Percentiles rank a stretch among this genome's conserved stretches.
phyloP scores from a whole-genome alignment of 1,140 invertebrate genomes.

The Tribolium castaneum region DNA sequence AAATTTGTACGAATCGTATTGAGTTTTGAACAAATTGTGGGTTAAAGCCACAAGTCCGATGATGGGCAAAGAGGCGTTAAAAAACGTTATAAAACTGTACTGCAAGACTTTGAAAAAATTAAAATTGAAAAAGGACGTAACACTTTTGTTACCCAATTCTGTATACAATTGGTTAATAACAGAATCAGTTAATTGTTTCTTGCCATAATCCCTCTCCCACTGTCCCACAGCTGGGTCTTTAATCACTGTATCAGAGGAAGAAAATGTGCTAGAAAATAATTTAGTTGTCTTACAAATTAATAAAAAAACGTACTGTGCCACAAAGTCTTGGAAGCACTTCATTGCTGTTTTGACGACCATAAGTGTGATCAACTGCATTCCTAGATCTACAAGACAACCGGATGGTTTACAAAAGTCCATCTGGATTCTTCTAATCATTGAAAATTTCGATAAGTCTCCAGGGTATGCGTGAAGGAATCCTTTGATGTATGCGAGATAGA shows the following conservation, averaged over 20 bases:
- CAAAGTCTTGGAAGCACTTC: no score
- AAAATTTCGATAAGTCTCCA: not conserved
- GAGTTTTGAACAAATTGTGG: slow-evolving; percentile 66
- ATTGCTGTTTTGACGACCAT: not conserved
- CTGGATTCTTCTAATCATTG: not conserved
- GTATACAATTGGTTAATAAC: slow-evolving; percentile 41
- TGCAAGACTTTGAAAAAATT: slow-evolving; percentile 1
- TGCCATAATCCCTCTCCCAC: not conserved
- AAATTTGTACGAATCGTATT: slow-evolving; percentile 83
- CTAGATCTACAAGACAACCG: slow-evolving; percentile 51
- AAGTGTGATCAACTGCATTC: slow-evolving; percentile 45
- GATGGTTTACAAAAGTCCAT: slow-evolving; percentile 51
- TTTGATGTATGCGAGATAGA: slow-evolving; percentile 98
- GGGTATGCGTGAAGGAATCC: slow-evolving; percentile 61
- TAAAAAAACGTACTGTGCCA: no score
- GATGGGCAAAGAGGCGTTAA: not conserved
- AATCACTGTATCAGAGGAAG: not conserved
- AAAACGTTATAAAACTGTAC: slow-evolving; percentile 2
- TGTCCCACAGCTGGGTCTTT: not conserved
- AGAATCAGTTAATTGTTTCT: slow-evolving; percentile 44
- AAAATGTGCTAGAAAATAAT: no score
- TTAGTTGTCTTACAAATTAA: no score
- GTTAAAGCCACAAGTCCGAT: not conserved
- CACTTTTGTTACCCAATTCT: not conserved
- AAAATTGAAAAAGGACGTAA: not conserved